Conservation (phyloP, 1,140 invertebrate genomes). For the Microplitis demolitor region DNA sequence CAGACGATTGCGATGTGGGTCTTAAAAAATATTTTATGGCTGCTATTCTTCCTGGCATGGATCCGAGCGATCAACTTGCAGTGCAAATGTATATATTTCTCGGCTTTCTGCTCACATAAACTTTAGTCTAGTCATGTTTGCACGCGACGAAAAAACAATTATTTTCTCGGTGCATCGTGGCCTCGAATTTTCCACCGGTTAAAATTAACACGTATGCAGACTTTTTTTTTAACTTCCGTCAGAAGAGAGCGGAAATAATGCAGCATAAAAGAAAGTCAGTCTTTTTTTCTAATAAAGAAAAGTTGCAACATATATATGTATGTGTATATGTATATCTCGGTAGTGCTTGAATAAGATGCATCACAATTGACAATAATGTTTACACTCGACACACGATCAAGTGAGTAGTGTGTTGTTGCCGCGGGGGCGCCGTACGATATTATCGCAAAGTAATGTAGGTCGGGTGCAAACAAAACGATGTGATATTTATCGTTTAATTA, state of each 20-base stretch:
- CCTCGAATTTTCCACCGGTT: constrained; percentile 10
- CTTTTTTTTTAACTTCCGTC: background rate
- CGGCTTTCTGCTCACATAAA: constrained; percentile 25
- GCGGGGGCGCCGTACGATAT: constrained; percentile 36
- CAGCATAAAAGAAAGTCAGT: background rate
- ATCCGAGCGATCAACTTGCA: background rate
- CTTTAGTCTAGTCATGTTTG: background rate
- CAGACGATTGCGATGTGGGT: background rate
- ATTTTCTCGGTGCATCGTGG: constrained; percentile 10
- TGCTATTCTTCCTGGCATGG: constrained; percentile 2
- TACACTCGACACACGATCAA: background rate
- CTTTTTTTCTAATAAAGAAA: background rate
- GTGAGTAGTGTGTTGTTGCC: background rate
- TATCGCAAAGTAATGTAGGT: constrained; percentile 53
- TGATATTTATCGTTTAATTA: constrained; percentile 47
- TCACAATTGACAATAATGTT: constrained; percentile 18
- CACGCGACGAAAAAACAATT: constrained; percentile 10
- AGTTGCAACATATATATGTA: too few relatives aligned
- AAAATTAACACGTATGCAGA: constrained; percentile 1
- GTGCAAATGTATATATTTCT: constrained; percentile 1
- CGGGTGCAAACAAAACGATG: constrained; percentile 45
- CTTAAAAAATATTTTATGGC: background rate
- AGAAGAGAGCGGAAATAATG: background rate
- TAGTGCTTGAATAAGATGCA: constrained; percentile 16
- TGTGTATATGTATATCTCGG: too few relatives aligned